Percentiles rank a stretch among this genome's conserved stretches.
These are phyloP conservation scores for Crax fasciolata DNA, from an alignment of 2,797 vertebrate genomes.

Conservation along the genomic window DNA sequence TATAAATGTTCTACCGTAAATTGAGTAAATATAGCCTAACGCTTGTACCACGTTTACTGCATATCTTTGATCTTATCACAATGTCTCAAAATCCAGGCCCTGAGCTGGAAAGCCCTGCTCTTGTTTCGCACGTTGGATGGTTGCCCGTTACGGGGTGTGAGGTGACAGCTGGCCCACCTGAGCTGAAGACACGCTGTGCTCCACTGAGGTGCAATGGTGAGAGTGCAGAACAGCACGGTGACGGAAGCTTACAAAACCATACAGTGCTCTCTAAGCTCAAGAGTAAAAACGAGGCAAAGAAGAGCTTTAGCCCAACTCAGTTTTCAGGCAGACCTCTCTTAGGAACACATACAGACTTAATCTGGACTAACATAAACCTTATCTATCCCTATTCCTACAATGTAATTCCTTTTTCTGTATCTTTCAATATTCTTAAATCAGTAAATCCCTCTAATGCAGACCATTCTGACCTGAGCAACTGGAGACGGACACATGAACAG, in stretches of 20 bases:
- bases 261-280: rapidly evolving
- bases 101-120: not conserved
- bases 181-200: rapidly evolving
- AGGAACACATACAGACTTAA: not conserved
- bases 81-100: not conserved
- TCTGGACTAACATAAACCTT: not conserved
- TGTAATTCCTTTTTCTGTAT: not conserved
- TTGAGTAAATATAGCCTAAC: rapidly evolving
- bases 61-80: not conserved
- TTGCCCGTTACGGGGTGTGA: not conserved
- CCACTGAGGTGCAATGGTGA: rapidly evolving
- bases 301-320: not conserved
- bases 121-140: rapidly evolving
- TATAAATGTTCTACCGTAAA: not conserved
- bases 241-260: not conserved
- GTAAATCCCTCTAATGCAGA: not conserved
- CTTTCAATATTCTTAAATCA: not conserved
- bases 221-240: rapidly evolving
- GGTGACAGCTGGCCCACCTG: rapidly evolving
- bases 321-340: not conserved
- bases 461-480: not conserved
- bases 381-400: not conserved
- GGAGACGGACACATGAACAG: not conserved
- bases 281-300: not conserved
- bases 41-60: not conserved